phyloP scores from a whole-genome alignment of 2,797 vertebrate species.

The Heteromormyrus szaboi region DNA sequence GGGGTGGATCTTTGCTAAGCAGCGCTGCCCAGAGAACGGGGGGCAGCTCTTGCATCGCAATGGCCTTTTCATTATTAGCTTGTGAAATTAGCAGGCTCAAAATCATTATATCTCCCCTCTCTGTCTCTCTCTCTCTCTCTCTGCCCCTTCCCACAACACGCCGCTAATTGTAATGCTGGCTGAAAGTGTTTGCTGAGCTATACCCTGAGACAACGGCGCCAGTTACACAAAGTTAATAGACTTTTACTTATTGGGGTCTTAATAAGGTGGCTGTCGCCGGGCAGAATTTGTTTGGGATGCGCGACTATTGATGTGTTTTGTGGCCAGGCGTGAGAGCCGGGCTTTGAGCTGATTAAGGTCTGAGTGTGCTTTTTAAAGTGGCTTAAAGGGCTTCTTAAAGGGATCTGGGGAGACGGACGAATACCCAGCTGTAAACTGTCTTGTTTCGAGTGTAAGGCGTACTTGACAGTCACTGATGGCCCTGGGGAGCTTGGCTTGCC shows the following conservation, averaged over 20 bases:
- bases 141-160: background rate
- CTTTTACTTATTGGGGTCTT: slow-evolving; percentile 71
- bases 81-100: slow-evolving; percentile 83
- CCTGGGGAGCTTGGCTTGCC: slow-evolving; percentile 51
- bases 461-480: slow-evolving; percentile 69
- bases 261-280: slow-evolving; percentile 72
- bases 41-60: slow-evolving; percentile 69
- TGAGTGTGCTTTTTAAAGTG: slow-evolving; percentile 70
- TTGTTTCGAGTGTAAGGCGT: slow-evolving; percentile 65
- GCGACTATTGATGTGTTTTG: slow-evolving; percentile 78
- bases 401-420: slow-evolving; percentile 65
- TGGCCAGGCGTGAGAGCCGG: slow-evolving; percentile 43
- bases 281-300: slow-evolving; percentile 78
- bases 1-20: slow-evolving; percentile 72
- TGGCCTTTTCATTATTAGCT: slow-evolving; percentile 79
- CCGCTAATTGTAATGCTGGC: slow-evolving; percentile 76
- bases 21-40: slow-evolving; percentile 61
- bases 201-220: slow-evolving; percentile 64
- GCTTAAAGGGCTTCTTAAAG: slow-evolving; percentile 77
- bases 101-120: slow-evolving; percentile 56
- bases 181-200: slow-evolving; percentile 69
- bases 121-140: background rate
- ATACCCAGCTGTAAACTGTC: slow-evolving; percentile 64
- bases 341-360: slow-evolving; percentile 78
- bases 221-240: slow-evolving; percentile 68